Evolutionary conservation across 2,888 invertebrate species (phyloP).

Genomic region (Tineola bisselliella): DNA sequence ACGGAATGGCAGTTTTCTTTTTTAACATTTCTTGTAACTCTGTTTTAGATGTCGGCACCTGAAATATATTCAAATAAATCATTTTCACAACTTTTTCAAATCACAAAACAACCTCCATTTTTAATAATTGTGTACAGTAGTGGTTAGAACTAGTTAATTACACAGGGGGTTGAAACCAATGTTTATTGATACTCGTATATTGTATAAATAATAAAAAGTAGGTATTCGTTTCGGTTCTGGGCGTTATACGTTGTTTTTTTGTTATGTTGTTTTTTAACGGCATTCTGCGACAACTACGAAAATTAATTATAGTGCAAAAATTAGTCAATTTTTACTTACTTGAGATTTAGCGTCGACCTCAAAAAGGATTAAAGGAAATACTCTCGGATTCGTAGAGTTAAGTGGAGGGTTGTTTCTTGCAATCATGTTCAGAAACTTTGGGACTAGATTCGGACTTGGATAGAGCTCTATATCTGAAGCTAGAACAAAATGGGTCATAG

Average conservation of each 20-base stretch:
- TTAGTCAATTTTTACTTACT: slow-evolving; percentile 30
- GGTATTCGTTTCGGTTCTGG: too few relatives aligned
- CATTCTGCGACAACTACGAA: neutral
- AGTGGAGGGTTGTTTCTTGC: slow-evolving; percentile 76
- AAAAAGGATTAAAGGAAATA: slow-evolving; percentile 89
- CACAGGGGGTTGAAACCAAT: too few relatives aligned
- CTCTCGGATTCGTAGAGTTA: slow-evolving; percentile 68
- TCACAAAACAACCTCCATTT: too few relatives aligned
- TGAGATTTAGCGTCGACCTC: slow-evolving; percentile 74
- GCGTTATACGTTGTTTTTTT: too few relatives aligned
- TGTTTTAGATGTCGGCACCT: slow-evolving; percentile 79
- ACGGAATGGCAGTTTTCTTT: slow-evolving; percentile 84
- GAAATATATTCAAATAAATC: slow-evolving; percentile 25
- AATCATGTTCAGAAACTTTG: slow-evolving; percentile 86
- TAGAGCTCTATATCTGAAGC: slow-evolving; percentile 92
- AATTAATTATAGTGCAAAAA: neutral
- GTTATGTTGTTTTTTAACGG: too few relatives aligned
- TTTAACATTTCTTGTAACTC: slow-evolving; percentile 77
- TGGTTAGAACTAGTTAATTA: too few relatives aligned
- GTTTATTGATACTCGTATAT: too few relatives aligned
- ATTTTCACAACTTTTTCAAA: too few relatives aligned
- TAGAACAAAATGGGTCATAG: slow-evolving; percentile 83
- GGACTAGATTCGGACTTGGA: slow-evolving; percentile 83
- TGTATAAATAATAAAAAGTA: too few relatives aligned
- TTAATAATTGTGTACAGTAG: too few relatives aligned